Evolutionary conservation across 2,888 invertebrate species (phyloP).

Genomic region (Phengaris arion): DNA sequence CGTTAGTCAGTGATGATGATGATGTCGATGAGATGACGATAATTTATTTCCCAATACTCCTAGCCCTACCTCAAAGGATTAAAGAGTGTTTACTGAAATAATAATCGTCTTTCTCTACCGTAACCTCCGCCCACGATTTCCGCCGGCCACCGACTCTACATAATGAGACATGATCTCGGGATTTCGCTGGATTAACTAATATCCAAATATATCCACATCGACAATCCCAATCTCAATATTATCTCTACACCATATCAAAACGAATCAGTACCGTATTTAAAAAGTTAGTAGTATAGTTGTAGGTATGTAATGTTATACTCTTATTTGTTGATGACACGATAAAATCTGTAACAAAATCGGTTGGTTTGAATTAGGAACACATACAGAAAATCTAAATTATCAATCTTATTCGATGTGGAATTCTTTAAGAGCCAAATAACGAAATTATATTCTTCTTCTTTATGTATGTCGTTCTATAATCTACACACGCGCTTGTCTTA

Average conservation of each 20-base stretch:
- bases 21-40: not conserved
- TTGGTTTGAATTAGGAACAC: not conserved
- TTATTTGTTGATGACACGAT: not conserved
- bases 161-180: not conserved
- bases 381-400: conserved; percentile 6
- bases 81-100: conserved; percentile 11
- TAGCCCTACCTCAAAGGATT: conserved; percentile 15
- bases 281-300: no score
- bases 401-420: not conserved
- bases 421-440: not conserved
- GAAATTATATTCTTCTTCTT: no score
- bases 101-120: conserved; percentile 15
- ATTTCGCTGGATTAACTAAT: conserved; percentile 14
- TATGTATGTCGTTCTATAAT: no score
- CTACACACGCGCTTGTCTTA: no score
- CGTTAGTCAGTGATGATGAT: not conserved
- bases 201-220: not conserved
- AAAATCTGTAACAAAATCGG: conserved; percentile 9
- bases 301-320: not conserved
- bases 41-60: conserved; percentile 12
- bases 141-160: conserved; percentile 10
- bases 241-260: no score
- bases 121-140: conserved; percentile 18
- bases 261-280: not conserved
- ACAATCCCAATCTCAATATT: not conserved